Conservation (phyloP, 2,113 vertebrate genomes). For the Psilopogon haemacephalus region DNA sequence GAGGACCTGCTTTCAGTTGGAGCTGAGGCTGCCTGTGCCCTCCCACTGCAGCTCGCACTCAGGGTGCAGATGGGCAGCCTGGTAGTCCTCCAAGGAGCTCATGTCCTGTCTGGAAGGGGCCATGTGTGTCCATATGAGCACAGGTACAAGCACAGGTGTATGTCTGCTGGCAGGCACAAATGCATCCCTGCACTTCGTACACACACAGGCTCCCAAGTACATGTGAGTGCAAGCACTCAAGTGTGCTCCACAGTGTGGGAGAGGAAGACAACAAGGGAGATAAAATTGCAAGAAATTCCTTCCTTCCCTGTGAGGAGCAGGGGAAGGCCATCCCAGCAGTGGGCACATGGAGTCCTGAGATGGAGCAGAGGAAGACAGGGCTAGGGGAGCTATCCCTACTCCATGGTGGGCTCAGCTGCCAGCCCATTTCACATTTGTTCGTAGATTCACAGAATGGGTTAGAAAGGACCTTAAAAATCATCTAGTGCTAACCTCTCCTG, state of each 20-base stretch:
- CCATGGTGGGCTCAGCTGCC: background rate
- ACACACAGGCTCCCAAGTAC: rapidly evolving
- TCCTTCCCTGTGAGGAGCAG: background rate
- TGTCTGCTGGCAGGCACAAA: rapidly evolving
- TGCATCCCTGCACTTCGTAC: background rate
- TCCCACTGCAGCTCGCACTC: rapidly evolving
- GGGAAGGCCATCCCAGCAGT: rapidly evolving
- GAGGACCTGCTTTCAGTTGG: rapidly evolving
- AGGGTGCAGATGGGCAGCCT: rapidly evolving
- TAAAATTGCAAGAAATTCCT: background rate
- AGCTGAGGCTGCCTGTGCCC: background rate
- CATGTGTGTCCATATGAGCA: rapidly evolving
- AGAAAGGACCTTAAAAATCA: no score
- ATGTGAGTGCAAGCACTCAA: rapidly evolving
- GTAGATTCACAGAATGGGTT: no score
- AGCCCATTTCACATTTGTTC: rapidly evolving
- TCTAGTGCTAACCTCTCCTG: no score
- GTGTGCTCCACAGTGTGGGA: rapidly evolving
- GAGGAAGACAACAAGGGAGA: background rate
- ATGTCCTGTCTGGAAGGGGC: background rate
- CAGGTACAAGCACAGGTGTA: rapidly evolving
- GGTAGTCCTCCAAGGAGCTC: rapidly evolving
- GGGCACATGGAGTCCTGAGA: background rate
- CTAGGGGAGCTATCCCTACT: background rate
- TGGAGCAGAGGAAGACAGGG: background rate